phyloP scores from a whole-genome alignment of 2,113 vertebrate genomes.

The Mus pahari region DNA sequence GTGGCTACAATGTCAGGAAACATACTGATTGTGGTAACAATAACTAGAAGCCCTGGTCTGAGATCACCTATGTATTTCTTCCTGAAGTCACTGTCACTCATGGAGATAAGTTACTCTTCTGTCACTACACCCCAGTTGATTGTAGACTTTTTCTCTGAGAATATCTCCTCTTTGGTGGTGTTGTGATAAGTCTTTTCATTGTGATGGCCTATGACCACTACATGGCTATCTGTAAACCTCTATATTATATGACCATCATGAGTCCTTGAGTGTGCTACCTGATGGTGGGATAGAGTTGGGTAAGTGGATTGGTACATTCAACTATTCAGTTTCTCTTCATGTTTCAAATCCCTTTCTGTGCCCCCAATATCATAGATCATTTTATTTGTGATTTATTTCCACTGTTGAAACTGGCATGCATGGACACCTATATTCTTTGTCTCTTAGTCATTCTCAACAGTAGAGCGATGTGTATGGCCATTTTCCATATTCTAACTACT shows the following conservation, averaged over 20 bases:
- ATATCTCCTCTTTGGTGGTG: not conserved
- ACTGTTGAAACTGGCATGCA: conserved; percentile 54
- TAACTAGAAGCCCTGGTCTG: not conserved
- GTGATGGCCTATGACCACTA: conserved; percentile 65
- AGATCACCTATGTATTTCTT: conserved; percentile 57
- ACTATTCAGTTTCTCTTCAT: conserved; percentile 44
- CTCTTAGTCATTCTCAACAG: conserved; percentile 57
- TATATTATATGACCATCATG: conserved; percentile 35
- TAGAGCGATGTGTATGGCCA: conserved; percentile 12
- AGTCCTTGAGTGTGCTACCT: not conserved
- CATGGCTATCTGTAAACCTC: conserved; percentile 61
- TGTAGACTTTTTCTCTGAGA: conserved; percentile 17
- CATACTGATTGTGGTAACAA: conserved; percentile 14
- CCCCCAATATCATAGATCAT: conserved; percentile 28
- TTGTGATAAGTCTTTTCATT: conserved; percentile 40
- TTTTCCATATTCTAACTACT: conserved; percentile 24
- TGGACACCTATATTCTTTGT: not conserved
- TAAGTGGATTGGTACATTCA: not conserved
- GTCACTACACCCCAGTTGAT: conserved; percentile 31
- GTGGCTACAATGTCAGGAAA: not conserved
- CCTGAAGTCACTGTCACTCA: conserved; percentile 3
- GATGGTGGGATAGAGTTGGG: not conserved
- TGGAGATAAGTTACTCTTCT: conserved; percentile 29
- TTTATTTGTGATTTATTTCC: conserved; percentile 70
- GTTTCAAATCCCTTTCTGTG: conserved; percentile 60